Evolutionary conservation across 1,140 invertebrate species (phyloP).

Genomic region (Cydia strobilella): DNA sequence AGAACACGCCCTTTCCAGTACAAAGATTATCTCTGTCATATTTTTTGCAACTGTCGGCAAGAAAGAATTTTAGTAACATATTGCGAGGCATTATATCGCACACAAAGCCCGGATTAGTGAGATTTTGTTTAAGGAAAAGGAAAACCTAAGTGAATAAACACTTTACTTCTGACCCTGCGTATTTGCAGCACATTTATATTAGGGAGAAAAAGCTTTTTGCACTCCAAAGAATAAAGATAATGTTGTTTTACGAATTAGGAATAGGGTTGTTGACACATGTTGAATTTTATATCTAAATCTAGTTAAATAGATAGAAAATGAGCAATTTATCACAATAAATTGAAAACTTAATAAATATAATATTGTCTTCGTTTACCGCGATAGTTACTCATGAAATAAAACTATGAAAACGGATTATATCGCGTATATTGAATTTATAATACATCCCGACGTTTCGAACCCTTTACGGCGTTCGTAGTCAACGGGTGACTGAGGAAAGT

Average conservation of each 20-base stretch:
- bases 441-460: too few relatives aligned
- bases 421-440: too few relatives aligned
- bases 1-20: slow-evolving; percentile 12
- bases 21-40: neutral
- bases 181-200: neutral
- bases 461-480: too few relatives aligned
- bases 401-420: too few relatives aligned
- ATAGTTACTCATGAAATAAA: too few relatives aligned
- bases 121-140: slow-evolving; percentile 22
- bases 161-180: neutral
- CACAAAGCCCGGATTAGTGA: slow-evolving; percentile 27
- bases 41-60: slow-evolving; percentile 23
- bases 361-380: too few relatives aligned
- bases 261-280: too few relatives aligned
- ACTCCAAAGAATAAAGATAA: neutral
- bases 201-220: neutral
- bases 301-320: too few relatives aligned
- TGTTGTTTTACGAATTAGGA: neutral
- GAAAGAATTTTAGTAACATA: slow-evolving; percentile 24
- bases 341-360: too few relatives aligned
- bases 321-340: too few relatives aligned
- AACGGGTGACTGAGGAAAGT: too few relatives aligned
- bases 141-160: slow-evolving; percentile 16
- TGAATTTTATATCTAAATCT: too few relatives aligned
- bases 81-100: slow-evolving; percentile 7